A percentile compares a stretch with the other conserved stretches of the same genome.
These are phyloP conservation scores for Cylindroiulus punctatus DNA, from an alignment of 2,888 invertebrate species.

Conservation along the genomic window DNA sequence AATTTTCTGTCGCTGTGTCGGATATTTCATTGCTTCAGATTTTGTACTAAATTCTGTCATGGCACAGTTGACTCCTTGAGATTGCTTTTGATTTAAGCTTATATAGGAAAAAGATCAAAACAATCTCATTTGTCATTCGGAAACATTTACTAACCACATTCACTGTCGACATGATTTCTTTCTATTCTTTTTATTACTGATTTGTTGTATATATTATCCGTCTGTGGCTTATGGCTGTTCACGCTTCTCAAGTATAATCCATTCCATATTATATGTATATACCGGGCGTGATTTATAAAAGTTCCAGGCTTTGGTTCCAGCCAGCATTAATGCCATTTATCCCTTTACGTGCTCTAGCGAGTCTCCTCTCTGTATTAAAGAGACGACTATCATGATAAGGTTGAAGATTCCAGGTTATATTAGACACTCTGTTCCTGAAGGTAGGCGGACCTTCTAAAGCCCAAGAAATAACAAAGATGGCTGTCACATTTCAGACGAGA, in stretches of 20 bases:
- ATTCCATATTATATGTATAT: not conserved
- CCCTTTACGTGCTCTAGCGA: not conserved
- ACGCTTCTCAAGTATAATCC: constrained; percentile 36
- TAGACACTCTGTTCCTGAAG: not conserved
- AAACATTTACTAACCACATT: not conserved
- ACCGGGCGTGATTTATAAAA: not conserved
- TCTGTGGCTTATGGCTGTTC: not conserved
- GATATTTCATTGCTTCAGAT: not conserved
- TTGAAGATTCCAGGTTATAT: constrained; percentile 8
- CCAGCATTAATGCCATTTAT: not conserved
- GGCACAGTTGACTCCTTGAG: not conserved
- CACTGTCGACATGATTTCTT: not conserved
- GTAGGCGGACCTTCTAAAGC: constrained; percentile 16
- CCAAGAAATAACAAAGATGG: not conserved
- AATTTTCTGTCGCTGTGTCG: not conserved
- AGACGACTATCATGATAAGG: not conserved
- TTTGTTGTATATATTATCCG: not conserved
- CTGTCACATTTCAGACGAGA: not conserved
- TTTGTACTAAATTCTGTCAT: not conserved
- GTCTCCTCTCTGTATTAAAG: not conserved
- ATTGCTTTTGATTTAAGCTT: not conserved
- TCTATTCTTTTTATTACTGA: not conserved
- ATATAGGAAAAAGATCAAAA: not conserved
- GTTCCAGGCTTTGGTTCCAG: not conserved
- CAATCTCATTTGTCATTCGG: not conserved